These are phyloP conservation scores for Stramonita haemastoma DNA, from an alignment of 2,888 invertebrate genomes.

Conservation along the genomic window DNA sequence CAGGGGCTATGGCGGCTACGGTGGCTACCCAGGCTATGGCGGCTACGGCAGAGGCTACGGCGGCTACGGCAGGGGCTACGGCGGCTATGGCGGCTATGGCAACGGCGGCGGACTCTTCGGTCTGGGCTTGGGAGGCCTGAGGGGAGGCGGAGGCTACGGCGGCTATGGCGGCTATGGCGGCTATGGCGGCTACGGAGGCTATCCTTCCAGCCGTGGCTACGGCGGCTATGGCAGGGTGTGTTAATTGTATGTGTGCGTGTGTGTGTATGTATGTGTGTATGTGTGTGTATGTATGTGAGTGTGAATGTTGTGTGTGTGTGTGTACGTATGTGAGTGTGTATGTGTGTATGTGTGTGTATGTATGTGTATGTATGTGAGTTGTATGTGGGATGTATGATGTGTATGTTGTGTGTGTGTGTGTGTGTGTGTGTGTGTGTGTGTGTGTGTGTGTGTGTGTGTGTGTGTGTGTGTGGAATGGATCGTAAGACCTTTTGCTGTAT, in stretches of 20 bases:
- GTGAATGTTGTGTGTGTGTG: not conserved
- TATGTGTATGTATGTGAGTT: not conserved
- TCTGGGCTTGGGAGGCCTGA: not conserved
- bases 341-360: slow-evolving; percentile 20
- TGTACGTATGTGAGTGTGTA: too few relatives aligned
- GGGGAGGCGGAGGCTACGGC: not conserved
- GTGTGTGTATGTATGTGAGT: not conserved
- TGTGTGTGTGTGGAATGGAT: too few relatives aligned
- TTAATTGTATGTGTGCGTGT: too few relatives aligned
- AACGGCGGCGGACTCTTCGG: not conserved
- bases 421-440: too few relatives aligned
- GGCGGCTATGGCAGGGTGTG: not conserved
- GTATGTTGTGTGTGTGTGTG: too few relatives aligned
- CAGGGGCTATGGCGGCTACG: not conserved
- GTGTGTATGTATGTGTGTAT: not conserved
- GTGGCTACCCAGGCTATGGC: not conserved
- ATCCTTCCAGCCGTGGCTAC: slow-evolving; percentile 9
- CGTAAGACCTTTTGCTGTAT: too few relatives aligned
- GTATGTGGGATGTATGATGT: too few relatives aligned
- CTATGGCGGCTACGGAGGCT: slow-evolving; percentile 20
- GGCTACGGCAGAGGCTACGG: not conserved
- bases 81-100: not conserved
- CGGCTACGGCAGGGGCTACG: not conserved
- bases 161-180: slow-evolving; percentile 26
- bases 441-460: too few relatives aligned